Base-by-base conservation (phyloP, 2,888 invertebrate genomes). In the Anaspis maculata region DNA sequence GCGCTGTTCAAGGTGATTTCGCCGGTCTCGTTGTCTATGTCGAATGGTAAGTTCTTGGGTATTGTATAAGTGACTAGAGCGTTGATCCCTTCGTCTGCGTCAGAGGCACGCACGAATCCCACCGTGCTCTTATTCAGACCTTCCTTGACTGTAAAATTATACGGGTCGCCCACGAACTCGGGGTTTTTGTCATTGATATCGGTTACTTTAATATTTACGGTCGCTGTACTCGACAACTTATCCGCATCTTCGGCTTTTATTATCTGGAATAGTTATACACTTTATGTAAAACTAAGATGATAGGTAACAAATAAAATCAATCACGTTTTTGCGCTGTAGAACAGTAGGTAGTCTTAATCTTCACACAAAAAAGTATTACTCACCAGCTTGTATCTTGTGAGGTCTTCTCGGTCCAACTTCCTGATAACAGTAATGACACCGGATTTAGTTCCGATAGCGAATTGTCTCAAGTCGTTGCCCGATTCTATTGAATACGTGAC, bases 121-220 rank as follows among this genome's bases (percentile, higher is more conserved):
- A 90, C 79, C 10, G 72, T 64, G 14, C 72, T 72, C 15, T 70
- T 69, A 1, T 66, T 52, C 3, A 67, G 65, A 57, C 81, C 87
- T 70, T 89, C 88, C 58, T 82, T 80, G 0, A 88, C 83, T n/a
- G 74, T 68, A 62, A 91, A 91, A 23, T 75, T 68, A 52, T 91
- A 91, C 0, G 87, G 85, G 42, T 83, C 71, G 12, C 73, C 75
- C n/a, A 84, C 77, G 54, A 91, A 92, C 55, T 84, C 85, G 0
- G 91, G 91, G 60, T 89, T 90, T 53, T 90, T 88, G 56, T 92
- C 91, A 57, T 91, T 91, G 41, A 90, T 87, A 52, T 92, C 92
- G 0, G 88, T 87, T 2, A 92, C 86, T 57, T 83, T 83, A 34
- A 92, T 84, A 52, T 89, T 88, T 0, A 91, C 84, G 0, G 85